Evolutionary conservation across 2,113 vertebrate genomes (phyloP).

Genomic region (Crotalus viridis): DNA sequence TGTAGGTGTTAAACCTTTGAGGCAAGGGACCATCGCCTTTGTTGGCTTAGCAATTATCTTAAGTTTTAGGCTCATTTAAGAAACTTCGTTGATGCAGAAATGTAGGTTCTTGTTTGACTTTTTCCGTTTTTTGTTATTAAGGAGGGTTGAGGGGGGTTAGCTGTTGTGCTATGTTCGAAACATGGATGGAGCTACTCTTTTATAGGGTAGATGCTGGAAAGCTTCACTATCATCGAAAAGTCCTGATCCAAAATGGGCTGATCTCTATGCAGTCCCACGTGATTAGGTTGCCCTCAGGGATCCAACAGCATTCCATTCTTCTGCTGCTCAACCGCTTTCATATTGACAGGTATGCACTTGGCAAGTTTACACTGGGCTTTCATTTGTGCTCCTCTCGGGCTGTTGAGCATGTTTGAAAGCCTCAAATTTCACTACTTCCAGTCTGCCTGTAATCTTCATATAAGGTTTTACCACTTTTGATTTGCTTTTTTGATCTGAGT

Average conservation of each 20-base stretch:
- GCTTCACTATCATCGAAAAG: conserved; percentile 89
- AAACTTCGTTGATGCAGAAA: neutral
- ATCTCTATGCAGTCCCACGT: conserved; percentile 89
- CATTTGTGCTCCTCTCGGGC: neutral
- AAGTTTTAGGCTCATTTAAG: neutral
- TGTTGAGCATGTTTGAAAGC: neutral
- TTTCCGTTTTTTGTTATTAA: neutral
- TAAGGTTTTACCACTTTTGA: neutral
- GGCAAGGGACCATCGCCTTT: neutral
- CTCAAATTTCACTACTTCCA: neutral
- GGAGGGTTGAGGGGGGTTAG: neutral
- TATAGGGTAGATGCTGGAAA: conserved; percentile 89
- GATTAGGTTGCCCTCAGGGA: conserved; percentile 74
- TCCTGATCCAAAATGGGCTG: conserved; percentile 82
- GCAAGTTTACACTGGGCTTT: neutral
- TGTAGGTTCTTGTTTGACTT: neutral
- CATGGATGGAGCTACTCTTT: neutral
- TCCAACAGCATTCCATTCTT: conserved; percentile 89
- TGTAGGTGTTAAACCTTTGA: neutral
- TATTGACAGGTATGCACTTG: conserved; percentile 78
- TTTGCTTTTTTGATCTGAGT: neutral
- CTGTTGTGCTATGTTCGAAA: neutral
- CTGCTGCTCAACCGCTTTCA: conserved; percentile 91
- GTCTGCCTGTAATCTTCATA: neutral
- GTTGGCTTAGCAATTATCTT: neutral